A percentile compares a stretch with the other conserved stretches of the same genome.
Conservation (phyloP, 2,797 vertebrate genomes). For the Lagorchestes hirsutus region DNA sequence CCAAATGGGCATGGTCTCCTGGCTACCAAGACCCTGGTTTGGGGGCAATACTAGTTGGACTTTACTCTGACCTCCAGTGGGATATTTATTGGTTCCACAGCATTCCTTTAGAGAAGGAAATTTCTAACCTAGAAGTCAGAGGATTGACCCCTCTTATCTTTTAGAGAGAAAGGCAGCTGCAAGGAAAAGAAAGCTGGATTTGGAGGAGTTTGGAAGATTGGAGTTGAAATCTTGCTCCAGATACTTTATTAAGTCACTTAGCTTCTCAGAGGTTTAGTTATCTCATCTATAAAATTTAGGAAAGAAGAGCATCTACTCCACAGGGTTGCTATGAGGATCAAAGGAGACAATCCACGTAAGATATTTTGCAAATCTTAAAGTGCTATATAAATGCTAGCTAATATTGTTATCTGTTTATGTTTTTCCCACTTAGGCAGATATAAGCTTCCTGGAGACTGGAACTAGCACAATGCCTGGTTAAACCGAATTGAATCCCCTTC, state of each 20-base stretch:
- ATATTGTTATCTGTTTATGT: not conserved
- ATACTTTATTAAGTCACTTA: not conserved
- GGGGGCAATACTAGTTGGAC: not conserved
- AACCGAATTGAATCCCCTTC: not conserved
- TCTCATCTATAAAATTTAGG: not conserved
- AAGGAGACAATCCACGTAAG: not conserved
- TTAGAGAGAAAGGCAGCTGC: not conserved
- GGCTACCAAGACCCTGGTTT: not conserved
- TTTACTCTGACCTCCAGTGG: not conserved
- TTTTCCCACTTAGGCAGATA: not conserved
- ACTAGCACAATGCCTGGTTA: not conserved
- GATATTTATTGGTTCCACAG: not conserved
- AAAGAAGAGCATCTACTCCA: not conserved
- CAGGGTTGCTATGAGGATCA: not conserved
- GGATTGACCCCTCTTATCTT: not conserved
- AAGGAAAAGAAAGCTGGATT: not conserved
- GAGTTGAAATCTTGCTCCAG: not conserved
- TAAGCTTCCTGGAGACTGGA: not conserved
- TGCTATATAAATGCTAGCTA: not conserved
- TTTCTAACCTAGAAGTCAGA: not conserved
- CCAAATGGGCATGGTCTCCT: not conserved
- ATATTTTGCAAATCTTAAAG: not conserved
- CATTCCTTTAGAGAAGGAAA: not conserved
- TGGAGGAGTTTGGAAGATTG: not conserved
- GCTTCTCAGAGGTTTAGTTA: not conserved